These are phyloP conservation scores for Andrena dorsata DNA, from an alignment of 2,888 invertebrate species.

Conservation along the genomic window DNA sequence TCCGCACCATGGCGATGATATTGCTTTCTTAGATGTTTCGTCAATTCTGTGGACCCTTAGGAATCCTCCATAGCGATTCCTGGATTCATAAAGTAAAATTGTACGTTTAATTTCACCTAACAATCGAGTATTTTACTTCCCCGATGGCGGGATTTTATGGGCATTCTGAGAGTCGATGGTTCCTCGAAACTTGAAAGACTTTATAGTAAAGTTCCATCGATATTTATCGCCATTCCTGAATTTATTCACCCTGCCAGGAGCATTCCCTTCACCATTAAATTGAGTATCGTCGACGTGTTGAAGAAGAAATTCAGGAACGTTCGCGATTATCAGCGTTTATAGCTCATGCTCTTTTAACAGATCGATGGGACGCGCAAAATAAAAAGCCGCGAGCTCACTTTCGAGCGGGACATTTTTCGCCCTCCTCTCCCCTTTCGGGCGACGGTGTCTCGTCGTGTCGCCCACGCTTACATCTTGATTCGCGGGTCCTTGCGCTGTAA, in stretches of 20 bases:
- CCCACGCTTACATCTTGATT: slow-evolving; percentile 81
- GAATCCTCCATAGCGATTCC: neutral
- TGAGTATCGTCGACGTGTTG: slow-evolving; percentile 9
- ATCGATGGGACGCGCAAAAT: slow-evolving; percentile 29
- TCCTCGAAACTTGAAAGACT: neutral
- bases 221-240: neutral
- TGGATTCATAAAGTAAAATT: neutral
- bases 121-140: neutral
- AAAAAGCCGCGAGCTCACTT: slow-evolving; percentile 50
- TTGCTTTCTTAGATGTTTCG: slow-evolving; percentile 1
- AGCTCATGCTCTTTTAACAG: slow-evolving; percentile 19
- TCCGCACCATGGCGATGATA: slow-evolving; percentile 20
- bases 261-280: neutral
- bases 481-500: slow-evolving; percentile 75
- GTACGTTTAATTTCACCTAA: neutral
- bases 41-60: neutral
- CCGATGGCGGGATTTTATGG: neutral
- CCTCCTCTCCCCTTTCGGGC: slow-evolving; percentile 49
- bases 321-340: slow-evolving; percentile 46
- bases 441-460: slow-evolving; percentile 67
- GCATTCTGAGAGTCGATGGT: neutral
- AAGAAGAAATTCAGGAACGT: slow-evolving; percentile 17
- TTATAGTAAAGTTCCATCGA: neutral
- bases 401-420: slow-evolving; percentile 57
- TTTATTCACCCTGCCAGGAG: neutral